Evolutionary conservation across 2,888 invertebrate genomes (phyloP).

Genomic region (Leucozona laternaria): DNA sequence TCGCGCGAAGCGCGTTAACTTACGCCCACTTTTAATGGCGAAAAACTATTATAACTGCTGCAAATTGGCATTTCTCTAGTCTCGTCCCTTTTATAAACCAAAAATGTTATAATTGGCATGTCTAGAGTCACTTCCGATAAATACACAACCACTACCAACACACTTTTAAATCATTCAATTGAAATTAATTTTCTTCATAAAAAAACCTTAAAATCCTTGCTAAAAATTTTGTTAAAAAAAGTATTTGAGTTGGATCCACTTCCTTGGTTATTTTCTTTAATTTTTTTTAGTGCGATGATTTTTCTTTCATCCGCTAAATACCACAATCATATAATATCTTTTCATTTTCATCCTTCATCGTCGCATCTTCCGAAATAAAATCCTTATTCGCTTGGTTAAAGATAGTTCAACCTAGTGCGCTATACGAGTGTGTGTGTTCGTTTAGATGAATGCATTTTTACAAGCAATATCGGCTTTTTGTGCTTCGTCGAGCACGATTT

Average conservation of each 20-base stretch:
- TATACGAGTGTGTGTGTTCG: neutral
- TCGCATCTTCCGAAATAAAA: neutral
- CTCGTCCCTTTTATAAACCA: no score
- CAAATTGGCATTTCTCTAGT: no score
- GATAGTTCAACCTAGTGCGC: constrained; percentile 4
- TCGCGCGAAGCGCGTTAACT: no score
- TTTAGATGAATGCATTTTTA: constrained; percentile 51
- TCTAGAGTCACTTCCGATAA: no score
- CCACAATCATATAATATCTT: neutral
- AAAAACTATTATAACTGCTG: no score
- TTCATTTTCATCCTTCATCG: neutral
- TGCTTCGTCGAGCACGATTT: constrained; percentile 56
- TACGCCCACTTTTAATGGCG: no score
- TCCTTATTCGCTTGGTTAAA: constrained; percentile 22
- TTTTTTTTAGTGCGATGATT: neutral
- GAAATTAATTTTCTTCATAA: no score
- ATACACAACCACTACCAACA: no score
- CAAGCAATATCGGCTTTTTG: constrained; percentile 50
- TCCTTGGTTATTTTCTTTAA: neutral
- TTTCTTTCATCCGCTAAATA: constrained; percentile 9
- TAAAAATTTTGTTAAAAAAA: constrained; percentile 28
- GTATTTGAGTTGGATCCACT: constrained; percentile 22
- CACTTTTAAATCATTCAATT: no score
- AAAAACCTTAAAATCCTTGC: constrained; percentile 29
- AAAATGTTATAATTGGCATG: no score